Base-by-base conservation (phyloP, 2,113 vertebrate genomes). In the Trichomycterus rosablanca region DNA sequence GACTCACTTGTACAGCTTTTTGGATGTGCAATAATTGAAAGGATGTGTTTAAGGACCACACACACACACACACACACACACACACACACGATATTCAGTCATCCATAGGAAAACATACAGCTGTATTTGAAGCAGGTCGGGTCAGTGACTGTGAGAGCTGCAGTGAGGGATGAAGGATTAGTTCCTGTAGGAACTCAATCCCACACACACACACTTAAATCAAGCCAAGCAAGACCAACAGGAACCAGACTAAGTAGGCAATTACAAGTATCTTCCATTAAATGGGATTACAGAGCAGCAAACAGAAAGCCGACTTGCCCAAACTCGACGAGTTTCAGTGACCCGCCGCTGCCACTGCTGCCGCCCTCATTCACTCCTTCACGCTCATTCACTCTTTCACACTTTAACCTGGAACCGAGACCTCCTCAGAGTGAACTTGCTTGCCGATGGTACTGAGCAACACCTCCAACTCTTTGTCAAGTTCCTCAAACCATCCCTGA, bases 211-310 rank as follows among this genome's bases (percentile, higher is more conserved):
- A 76, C 79, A 67, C 51, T 32, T 42, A 42, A 55, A 54, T 53
- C 52, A 57, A 61, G 50, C 72, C 78, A 81, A 55, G 60, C 49
- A 64, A 22, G 42, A 63, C 70, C 65, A 68, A 64, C 59, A 68
- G 65, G 65, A 72, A 64, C 59, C 65, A 35, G 23, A 57, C 55
- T 72, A 72, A 68, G 44, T 72, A 60, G 60, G 14, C 49, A 72
- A 67, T 64, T 72, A 56, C 65, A 68, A 26, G 16, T 55, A 34
- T 59, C 15, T 59, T 40, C 43, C 64, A 72, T 59, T 53, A 68
- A 64, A 68, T 24, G 22, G 49, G 60, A 59, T 59, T 53, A 68
- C n/a, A n/a, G 30, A 35, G 39, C 51, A 35, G 39, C 51, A 56
- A 62, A 66, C 44, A 71, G 50, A 66, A 55, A 62, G 20, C 32